Evolutionary conservation across 2,888 invertebrate genomes (phyloP), one percentile per base, ranked within the genome.

Genomic region (Orchestes rusci): DNA sequence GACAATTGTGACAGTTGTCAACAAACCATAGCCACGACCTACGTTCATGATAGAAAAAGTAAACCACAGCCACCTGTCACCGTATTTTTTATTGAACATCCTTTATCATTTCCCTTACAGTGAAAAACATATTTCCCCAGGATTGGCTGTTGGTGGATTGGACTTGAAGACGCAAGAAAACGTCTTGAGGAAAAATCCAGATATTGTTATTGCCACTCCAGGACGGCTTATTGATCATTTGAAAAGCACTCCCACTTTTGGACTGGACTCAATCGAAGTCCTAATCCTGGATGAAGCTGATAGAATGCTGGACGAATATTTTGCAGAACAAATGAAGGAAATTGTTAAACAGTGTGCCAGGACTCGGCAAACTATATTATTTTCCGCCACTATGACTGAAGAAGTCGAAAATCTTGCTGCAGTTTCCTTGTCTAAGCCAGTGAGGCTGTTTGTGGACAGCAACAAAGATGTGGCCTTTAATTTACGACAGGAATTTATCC

Each of bases 301-400:
- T 66, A 58, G 94, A 57, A 97, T 99, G 94, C 69, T 99, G 53
- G 97, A 99, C 68, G 96, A 97, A 64, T 92, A 93, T 68, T 99
- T 99, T 72, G 92, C 93, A 0, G 95, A 96, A 56, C 99, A 99
- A 69, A 94, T 99, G 93, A 96, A 94, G 63, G 95, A 97, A 70
- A 91, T 99, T 58, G 89, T 99, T 37, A 81, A 83, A 13, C 85
- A 93, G 58, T 97, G 97, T 67, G 80, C 93, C 0, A 77, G 82
- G 44, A 90, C 85, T 12, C 76, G 96, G 7, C 97, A 99, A 70
- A 97, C 95, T 0, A 88, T 99, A 80, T 71, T 99, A 45, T 97
- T 97, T 73, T 97, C 97, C 0, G 99, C 99, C 23, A 99, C 99
- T 10, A 97, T 99, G 96, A 94, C 94, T n/a, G 96, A 96, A 41